Conservation (phyloP, 2,888 invertebrate species). For the Agrotis puta region DNA sequence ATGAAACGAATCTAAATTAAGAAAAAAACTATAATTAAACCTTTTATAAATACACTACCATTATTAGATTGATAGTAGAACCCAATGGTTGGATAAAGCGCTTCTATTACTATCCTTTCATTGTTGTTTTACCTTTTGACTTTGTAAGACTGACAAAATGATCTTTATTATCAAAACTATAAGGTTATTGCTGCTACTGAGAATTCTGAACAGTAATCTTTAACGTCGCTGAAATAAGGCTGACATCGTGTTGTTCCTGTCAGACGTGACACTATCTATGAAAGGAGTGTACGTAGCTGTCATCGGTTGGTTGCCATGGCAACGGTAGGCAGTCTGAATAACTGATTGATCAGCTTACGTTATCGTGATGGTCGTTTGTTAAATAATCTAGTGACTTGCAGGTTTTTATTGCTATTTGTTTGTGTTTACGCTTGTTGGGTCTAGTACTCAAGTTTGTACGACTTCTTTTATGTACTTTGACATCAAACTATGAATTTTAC, state of each 20-base stretch:
- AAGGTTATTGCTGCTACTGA: too few relatives aligned
- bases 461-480: background rate
- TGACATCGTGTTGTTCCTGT: background rate
- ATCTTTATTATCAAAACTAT: too few relatives aligned
- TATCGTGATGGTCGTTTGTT: constrained; percentile 52
- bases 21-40: constrained; percentile 41
- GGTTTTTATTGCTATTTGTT: constrained; percentile 42
- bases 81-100: constrained; percentile 34
- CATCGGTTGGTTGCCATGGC: constrained; percentile 49
- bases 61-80: constrained; percentile 34
- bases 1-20: constrained; percentile 32
- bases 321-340: constrained; percentile 51
- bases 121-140: background rate
- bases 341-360: constrained; percentile 61
- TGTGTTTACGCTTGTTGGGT: constrained; percentile 12
- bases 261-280: background rate
- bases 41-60: constrained; percentile 46
- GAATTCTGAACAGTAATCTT: background rate
- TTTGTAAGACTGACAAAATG: too few relatives aligned
- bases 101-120: constrained; percentile 19
- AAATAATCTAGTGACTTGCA: constrained; percentile 55
- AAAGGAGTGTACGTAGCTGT: constrained; percentile 23
- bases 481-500: too few relatives aligned
- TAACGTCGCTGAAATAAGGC: background rate
- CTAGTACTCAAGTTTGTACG: background rate